Evolutionary conservation across 2,888 invertebrate species (phyloP), one percentile per base, ranked within the genome.

Genomic region (Leptodirus hochenwartii): DNA sequence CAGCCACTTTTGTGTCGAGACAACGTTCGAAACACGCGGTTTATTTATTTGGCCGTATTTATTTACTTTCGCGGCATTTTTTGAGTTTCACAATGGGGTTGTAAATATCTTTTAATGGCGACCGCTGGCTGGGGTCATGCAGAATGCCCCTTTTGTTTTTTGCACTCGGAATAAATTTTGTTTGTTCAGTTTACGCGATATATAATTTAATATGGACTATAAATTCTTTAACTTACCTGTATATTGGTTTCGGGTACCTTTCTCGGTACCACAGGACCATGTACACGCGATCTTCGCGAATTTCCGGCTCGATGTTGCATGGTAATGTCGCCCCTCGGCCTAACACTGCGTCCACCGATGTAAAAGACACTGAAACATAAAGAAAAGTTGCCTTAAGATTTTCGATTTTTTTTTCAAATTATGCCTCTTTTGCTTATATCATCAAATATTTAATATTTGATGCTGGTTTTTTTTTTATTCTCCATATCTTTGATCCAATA

Each of bases 251-350:
- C 39, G 77, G 78, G 30, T 75, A 76, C 44, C 74, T 77, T 51
- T 84, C 84, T 40, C 81, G 66, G 56, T 84, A 88, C 87, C 87
- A 88, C 30, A 88, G 66, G 43, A 88, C 85, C 81, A 87, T 84
- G 58, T 85, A 84, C 36, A 87, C 82, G 38, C 80, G 68, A 56
- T 87, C 87, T 46, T 81, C 81, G 45, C 72, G 69, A 32, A 73
- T 68, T 51, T 74, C 70, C 31, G 85, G 82, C 45, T 78, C 79
- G 54, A 87, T 81, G 65, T 87, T 81, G 62, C 87, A 88, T 20
- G 87, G 87, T 46, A 88, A 58, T 29, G 78, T 75, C 34, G 85
- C 84, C 41, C 78, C 80, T 30, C 76, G 69, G 5, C 84, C 82
- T 39, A 85, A 60, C 24, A 87, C 84, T 8, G 85, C 85, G 47